phyloP scores from a whole-genome alignment of 2,797 vertebrate genomes.

The Alca torda region DNA sequence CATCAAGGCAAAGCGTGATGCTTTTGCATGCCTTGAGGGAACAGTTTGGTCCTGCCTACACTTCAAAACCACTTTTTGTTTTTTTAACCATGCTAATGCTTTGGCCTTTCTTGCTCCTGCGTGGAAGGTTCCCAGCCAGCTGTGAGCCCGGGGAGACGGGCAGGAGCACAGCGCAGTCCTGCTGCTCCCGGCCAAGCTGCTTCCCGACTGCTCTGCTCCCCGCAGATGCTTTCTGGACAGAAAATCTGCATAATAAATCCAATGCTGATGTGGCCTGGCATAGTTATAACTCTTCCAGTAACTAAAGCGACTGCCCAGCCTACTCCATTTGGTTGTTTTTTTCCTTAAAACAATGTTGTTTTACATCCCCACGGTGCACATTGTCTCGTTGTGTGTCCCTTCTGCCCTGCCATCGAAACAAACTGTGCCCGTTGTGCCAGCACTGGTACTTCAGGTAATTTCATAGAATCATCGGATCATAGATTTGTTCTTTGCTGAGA shows the following conservation, averaged over 20 bases:
- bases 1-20: neutral
- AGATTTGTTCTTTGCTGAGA: neutral
- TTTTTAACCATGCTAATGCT: neutral
- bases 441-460: neutral
- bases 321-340: neutral
- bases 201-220: constrained; percentile 18
- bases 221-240: constrained; percentile 19
- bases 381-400: neutral
- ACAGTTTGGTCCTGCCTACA: neutral
- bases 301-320: constrained; percentile 19
- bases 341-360: neutral
- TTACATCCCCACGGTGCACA: neutral
- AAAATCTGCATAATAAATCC: neutral
- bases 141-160: neutral
- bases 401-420: neutral
- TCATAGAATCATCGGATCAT: too few relatives aligned
- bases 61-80: neutral
- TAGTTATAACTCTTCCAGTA: constrained; percentile 48
- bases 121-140: neutral
- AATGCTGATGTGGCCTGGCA: constrained; percentile 49
- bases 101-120: neutral
- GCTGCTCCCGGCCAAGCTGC: neutral
- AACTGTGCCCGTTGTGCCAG: neutral
- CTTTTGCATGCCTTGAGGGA: neutral
- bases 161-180: neutral